phyloP scores from a whole-genome alignment of 2,888 invertebrate species.

The Endotricha flammealis region DNA sequence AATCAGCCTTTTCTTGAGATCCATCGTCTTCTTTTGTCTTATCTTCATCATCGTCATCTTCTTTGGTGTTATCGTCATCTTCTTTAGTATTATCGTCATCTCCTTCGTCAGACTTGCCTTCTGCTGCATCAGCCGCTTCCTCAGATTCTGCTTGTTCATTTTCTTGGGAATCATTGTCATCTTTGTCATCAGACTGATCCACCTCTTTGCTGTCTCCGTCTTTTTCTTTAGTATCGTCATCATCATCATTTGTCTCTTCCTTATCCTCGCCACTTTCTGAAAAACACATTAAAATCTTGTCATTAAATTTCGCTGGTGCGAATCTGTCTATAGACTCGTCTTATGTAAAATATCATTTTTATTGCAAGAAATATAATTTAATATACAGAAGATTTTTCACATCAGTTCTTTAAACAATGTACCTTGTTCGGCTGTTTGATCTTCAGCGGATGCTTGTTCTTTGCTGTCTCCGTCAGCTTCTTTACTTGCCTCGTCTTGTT shows the following conservation, averaged over 20 bases:
- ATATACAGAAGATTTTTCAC: no score
- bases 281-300: conserved; percentile 19
- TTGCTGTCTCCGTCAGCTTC: conserved; percentile 47
- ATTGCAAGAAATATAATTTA: no score
- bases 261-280: conserved; percentile 59
- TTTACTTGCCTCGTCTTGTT: conserved; percentile 33
- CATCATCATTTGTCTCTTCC: conserved; percentile 35
- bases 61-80: no score
- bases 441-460: conserved; percentile 68
- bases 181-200: no score
- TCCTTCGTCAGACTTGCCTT: conserved; percentile 40
- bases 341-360: no score
- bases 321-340: no score
- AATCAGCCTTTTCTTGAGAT: conserved; percentile 65
- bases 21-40: conserved; percentile 58
- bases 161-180: conserved; percentile 36
- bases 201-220: conserved; percentile 41
- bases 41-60: conserved; percentile 33
- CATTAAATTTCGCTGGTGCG: not conserved
- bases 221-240: conserved; percentile 36
- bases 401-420: no score
- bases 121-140: conserved; percentile 37
- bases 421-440: conserved; percentile 65
- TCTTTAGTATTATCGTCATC: conserved; percentile 34
- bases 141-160: conserved; percentile 36